A percentile compares a stretch with the other conserved stretches of the same genome.
Conservation (phyloP, 2,113 vertebrate species). For the Ginglymostoma cirratum region DNA sequence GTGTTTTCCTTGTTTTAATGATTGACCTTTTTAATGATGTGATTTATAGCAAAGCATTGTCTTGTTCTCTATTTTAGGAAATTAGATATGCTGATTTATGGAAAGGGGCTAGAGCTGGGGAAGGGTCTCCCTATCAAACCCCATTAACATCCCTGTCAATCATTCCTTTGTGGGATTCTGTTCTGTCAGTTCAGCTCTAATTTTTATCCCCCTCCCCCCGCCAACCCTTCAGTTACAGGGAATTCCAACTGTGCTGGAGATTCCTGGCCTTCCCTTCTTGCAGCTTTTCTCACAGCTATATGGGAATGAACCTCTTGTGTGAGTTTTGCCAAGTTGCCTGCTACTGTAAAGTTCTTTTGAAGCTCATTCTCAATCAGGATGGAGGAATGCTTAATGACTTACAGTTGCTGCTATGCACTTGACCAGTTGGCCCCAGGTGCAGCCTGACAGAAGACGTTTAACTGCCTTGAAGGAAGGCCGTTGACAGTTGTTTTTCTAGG, state of each 20-base stretch:
- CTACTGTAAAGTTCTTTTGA: constrained; percentile 30
- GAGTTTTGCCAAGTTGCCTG: neutral
- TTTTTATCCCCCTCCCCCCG: no score
- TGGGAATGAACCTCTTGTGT: neutral
- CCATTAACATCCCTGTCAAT: neutral
- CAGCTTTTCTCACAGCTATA: neutral
- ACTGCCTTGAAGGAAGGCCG: constrained; percentile 28
- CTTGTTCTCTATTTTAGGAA: neutral
- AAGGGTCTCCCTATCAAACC: neutral
- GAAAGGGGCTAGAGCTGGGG: neutral
- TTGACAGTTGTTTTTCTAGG: constrained; percentile 42
- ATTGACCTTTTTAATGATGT: neutral
- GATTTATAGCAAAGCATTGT: no score
- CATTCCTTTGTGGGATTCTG: neutral
- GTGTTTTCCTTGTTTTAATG: neutral
- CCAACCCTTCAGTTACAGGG: neutral
- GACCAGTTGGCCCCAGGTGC: constrained; percentile 40
- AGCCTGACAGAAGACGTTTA: constrained; percentile 37
- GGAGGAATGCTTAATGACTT: neutral
- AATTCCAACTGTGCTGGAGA: neutral
- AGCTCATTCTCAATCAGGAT: constrained; percentile 12
- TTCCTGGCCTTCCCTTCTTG: neutral
- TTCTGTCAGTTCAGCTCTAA: neutral
- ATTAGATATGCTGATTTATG: neutral
- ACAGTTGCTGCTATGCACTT: constrained; percentile 27